Percentiles rank a stretch among this genome's conserved stretches.
Conservation (phyloP, 2,113 vertebrate species). For the Gobiocypris rarus region DNA sequence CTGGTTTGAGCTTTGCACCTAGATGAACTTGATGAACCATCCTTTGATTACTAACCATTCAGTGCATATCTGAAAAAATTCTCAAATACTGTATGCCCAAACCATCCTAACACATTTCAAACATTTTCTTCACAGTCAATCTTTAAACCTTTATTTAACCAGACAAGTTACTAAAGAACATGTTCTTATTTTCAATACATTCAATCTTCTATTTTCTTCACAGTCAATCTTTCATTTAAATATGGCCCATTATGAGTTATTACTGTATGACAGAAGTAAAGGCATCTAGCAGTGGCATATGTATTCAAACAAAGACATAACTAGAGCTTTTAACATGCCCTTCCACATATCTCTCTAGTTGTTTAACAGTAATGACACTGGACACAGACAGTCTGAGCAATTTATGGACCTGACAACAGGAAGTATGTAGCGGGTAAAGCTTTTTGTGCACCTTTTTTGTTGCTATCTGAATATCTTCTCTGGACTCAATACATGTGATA, state of each 20-base stretch:
- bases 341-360: not conserved
- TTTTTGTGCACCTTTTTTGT: not conserved
- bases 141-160: too few species aligned
- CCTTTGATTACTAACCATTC: not conserved
- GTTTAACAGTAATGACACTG: not conserved
- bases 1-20: not conserved
- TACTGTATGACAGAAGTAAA: not conserved
- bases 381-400: not conserved
- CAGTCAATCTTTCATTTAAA: not conserved
- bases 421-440: not conserved
- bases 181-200: too few species aligned
- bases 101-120: not conserved
- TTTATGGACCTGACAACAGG: not conserved
- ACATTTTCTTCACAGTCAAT: not conserved
- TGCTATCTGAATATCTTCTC: not conserved
- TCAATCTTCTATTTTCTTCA: too few species aligned
- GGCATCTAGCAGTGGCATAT: not conserved
- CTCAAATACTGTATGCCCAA: not conserved
- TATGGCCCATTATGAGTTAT: not conserved
- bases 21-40: not conserved
- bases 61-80: not conserved
- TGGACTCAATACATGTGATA: not conserved
- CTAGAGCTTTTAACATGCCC: not conserved
- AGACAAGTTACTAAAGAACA: too few species aligned
- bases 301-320: not conserved